A percentile compares a stretch with the other conserved stretches of the same genome.
Conservation (phyloP, 2,113 vertebrate species). For the Progne subis region DNA sequence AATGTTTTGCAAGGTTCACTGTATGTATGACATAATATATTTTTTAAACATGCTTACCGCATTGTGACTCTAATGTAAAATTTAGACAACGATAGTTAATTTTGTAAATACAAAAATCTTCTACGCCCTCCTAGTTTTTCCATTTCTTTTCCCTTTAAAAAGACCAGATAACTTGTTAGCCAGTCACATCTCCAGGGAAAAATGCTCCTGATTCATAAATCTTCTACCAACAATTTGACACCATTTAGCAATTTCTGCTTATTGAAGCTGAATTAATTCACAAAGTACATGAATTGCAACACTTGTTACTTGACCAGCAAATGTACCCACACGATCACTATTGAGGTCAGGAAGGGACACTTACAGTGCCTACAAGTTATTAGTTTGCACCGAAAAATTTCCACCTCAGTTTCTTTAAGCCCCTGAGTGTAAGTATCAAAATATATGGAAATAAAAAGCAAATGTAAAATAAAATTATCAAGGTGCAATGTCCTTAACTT, state of each 20-base stretch:
- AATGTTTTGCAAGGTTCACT: not conserved
- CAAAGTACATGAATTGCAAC: not conserved
- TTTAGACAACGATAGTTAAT: not conserved
- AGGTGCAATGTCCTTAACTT: not conserved
- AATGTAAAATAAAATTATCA: not conserved
- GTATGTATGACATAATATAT: fast-evolving
- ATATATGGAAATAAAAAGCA: not conserved
- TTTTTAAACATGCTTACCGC: not conserved
- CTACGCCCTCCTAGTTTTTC: not conserved
- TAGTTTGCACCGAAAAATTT: not conserved
- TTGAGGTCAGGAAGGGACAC: not conserved
- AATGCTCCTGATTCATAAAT: not conserved
- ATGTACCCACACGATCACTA: not conserved
- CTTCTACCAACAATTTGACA: conserved; percentile 10
- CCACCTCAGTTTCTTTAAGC: not conserved
- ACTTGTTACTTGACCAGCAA: conserved; percentile 21
- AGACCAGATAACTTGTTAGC: not conserved
- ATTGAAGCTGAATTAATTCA: conserved; percentile 35
- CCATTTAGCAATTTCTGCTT: conserved; percentile 36
- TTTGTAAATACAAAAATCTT: not conserved
- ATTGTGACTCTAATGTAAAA: not conserved
- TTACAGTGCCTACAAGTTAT: not conserved
- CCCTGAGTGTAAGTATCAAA: not conserved
- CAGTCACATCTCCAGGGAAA: not conserved
- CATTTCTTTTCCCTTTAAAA: not conserved